These are phyloP conservation scores for Megalops atlanticus DNA, from an alignment of 2,113 vertebrate species.

Conservation along the genomic window DNA sequence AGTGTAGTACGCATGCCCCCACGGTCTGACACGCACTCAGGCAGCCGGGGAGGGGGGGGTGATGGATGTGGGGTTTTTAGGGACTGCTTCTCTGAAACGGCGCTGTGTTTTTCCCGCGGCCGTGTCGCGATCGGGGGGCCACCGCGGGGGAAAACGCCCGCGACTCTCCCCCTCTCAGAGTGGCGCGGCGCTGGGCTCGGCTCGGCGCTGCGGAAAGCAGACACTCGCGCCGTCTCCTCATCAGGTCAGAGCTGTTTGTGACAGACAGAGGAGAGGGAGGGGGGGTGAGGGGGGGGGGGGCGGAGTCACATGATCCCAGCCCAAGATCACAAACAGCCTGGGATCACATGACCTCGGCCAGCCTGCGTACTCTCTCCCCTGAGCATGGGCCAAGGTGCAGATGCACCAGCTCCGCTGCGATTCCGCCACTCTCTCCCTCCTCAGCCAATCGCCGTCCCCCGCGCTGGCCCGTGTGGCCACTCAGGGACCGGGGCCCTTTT, in stretches of 20 bases:
- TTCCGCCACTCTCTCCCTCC: neutral
- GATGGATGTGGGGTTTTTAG: neutral
- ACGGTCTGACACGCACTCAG: neutral
- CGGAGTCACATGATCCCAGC: slow-evolving; percentile 36
- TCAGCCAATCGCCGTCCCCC: neutral
- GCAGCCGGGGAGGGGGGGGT: neutral
- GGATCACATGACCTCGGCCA: neutral
- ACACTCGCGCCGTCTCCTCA: slow-evolving; percentile 21
- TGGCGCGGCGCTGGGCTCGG: neutral
- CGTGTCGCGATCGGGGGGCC: neutral
- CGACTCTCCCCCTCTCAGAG: neutral
- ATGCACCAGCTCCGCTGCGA: neutral
- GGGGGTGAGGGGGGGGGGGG: slow-evolving; percentile 15
- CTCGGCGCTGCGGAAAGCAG: neutral
- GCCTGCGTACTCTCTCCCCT: slow-evolving; percentile 8
- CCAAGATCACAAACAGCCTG: slow-evolving; percentile 30
- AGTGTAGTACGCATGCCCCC: slow-evolving; percentile 20
- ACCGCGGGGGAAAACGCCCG: neutral
- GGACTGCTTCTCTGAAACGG: neutral
- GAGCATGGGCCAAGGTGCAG: too few relatives aligned
- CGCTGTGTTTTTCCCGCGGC: neutral
- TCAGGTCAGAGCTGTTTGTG: slow-evolving; percentile 35
- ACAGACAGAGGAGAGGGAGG: slow-evolving; percentile 8
- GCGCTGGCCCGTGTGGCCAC: neutral
- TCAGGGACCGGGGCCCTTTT: neutral